Evolutionary conservation across 2,113 vertebrate species (phyloP).

Genomic region (Amblyopsis rosae): DNA sequence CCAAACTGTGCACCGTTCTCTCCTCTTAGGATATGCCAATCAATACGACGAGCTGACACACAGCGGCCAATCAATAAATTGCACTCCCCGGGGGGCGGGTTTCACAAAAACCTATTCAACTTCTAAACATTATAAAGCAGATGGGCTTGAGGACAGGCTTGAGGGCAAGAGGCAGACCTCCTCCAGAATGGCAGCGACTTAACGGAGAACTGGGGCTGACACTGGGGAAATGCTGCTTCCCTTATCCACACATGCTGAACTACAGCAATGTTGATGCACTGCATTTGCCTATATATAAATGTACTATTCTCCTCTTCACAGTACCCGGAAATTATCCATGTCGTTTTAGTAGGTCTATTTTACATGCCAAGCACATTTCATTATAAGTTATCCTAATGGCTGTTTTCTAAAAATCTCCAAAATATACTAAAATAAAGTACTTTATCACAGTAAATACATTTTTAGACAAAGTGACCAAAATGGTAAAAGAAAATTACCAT

Average conservation of each 20-base stretch:
- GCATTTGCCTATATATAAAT: background rate
- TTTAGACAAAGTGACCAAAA: background rate
- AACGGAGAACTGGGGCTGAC: background rate
- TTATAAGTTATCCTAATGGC: too few species aligned
- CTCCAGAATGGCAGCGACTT: background rate
- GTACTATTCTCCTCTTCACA: background rate
- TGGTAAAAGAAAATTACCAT: background rate
- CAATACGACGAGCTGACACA: constrained; percentile 57
- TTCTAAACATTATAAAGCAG: constrained; percentile 8
- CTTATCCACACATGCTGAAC: background rate
- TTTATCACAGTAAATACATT: too few species aligned
- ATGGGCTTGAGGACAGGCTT: background rate
- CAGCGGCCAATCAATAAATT: constrained; percentile 56
- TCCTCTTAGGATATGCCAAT: constrained; percentile 45
- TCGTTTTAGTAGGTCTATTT: background rate
- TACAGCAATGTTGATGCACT: background rate
- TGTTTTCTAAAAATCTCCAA: too few species aligned
- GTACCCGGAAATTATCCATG: background rate
- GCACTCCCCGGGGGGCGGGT: constrained; percentile 22
- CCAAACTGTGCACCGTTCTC: constrained; percentile 61
- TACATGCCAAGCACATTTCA: background rate
- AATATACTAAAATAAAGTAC: too few species aligned
- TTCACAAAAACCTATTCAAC: constrained; percentile 20
- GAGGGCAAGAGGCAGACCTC: background rate
- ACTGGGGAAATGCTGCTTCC: constrained; percentile 34